Evolutionary conservation across 2,888 invertebrate genomes (phyloP).

Genomic region (Drosophila helvetica): DNA sequence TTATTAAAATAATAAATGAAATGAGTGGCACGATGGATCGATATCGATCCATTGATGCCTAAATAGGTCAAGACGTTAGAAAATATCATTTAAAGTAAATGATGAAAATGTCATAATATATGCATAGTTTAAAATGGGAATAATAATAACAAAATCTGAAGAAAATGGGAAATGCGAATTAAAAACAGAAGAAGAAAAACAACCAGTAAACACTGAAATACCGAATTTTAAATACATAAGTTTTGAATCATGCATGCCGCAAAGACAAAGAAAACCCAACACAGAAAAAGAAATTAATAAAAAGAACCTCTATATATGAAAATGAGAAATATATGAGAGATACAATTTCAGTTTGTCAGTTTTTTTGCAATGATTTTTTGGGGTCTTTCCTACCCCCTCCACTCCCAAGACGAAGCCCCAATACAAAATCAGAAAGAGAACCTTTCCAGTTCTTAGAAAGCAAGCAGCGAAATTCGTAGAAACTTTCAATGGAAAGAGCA

Average conservation of each 20-base stretch:
- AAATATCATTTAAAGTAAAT: conserved; percentile 73
- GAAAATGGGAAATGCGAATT: conserved; percentile 63
- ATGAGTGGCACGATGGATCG: conserved; percentile 49
- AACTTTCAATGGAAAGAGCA: conserved; percentile 43
- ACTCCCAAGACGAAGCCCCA: background rate
- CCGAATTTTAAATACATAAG: conserved; percentile 53
- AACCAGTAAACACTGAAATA: conserved; percentile 60
- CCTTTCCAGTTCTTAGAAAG: conserved; percentile 55
- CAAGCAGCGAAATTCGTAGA: conserved; percentile 47
- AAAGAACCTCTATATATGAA: conserved; percentile 23
- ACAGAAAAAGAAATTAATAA: conserved; percentile 25
- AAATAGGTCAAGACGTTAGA: conserved; percentile 64
- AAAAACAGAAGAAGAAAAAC: conserved; percentile 40
- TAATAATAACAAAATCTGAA: conserved; percentile 62
- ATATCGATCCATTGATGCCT: conserved; percentile 40
- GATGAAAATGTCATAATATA: conserved; percentile 74
- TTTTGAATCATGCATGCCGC: conserved; percentile 44
- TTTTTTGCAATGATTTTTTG: conserved; percentile 51
- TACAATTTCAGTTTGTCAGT: conserved; percentile 49
- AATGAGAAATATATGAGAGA: conserved; percentile 41
- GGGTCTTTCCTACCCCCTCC: conserved; percentile 28
- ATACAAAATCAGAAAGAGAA: conserved; percentile 30
- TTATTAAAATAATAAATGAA: conserved; percentile 72
- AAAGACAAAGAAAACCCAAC: conserved; percentile 31
- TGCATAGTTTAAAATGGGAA: conserved; percentile 78